Evolutionary conservation across 2,113 vertebrate species (phyloP).

Genomic region (Zeus faber): DNA sequence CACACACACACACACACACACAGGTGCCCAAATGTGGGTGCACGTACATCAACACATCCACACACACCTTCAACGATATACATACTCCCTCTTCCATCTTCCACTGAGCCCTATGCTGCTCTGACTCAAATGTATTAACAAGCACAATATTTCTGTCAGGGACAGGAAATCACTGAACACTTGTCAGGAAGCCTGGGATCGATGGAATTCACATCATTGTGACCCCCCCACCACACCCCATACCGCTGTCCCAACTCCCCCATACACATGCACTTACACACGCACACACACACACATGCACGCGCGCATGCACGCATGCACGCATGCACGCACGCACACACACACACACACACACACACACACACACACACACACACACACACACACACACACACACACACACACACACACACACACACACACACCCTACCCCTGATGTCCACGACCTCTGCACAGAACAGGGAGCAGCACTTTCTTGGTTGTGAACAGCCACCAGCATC

Average conservation of each 20-base stretch:
- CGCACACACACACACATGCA: not conserved
- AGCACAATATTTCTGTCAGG: slow-evolving; percentile 53
- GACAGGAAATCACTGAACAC: slow-evolving; percentile 77
- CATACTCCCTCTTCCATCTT: slow-evolving; percentile 11
- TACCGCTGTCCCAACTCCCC: slow-evolving; percentile 24
- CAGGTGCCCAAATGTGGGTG: not conserved
- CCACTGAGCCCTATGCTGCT: slow-evolving; percentile 41
- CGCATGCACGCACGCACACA: slow-evolving; percentile 1
- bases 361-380: slow-evolving; percentile 1
- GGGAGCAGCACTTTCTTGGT: not conserved
- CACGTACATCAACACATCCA: not conserved
- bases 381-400: not conserved
- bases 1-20: not conserved
- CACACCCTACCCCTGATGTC: not conserved
- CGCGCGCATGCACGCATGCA: not conserved
- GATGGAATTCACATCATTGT: slow-evolving; percentile 65
- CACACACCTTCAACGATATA: not conserved
- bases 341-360: no score
- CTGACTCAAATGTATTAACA: slow-evolving; percentile 76
- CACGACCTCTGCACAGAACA: not conserved
- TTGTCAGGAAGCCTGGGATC: slow-evolving; percentile 66
- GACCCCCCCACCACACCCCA: slow-evolving; percentile 33
- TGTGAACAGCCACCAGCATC: no score
- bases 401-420: no score
- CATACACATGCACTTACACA: not conserved